phyloP scores from a whole-genome alignment of 1,140 invertebrate genomes.

The Paramacrobiotus metropolitanus region DNA sequence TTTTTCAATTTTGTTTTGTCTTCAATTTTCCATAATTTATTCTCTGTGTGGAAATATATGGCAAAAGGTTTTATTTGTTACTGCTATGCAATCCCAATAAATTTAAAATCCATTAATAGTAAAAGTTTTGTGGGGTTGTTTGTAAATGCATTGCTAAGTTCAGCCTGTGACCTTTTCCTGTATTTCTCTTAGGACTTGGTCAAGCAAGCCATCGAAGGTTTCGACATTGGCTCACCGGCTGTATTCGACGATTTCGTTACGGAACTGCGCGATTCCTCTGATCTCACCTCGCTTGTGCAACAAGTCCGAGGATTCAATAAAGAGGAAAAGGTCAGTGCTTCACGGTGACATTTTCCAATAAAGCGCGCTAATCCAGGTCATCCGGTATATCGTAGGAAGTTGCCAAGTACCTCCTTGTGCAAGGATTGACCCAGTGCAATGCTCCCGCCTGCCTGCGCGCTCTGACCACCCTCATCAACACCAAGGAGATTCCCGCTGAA shows the following conservation, averaged over 20 bases:
- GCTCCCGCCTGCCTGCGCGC: conserved; percentile 1
- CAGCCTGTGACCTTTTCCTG: too few species aligned
- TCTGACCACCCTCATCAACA: background rate
- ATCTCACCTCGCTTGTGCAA: background rate
- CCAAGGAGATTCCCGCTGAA: background rate
- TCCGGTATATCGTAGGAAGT: too few species aligned
- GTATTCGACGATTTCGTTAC: background rate
- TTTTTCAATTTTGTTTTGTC: too few species aligned
- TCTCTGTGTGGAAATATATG: too few species aligned
- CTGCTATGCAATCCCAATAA: background rate
- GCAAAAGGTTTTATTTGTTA: too few species aligned
- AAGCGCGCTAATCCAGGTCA: too few species aligned
- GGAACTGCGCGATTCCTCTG: background rate
- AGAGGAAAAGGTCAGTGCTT: too few species aligned
- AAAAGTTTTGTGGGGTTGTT: too few species aligned
- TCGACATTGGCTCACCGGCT: background rate
- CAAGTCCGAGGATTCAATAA: background rate
- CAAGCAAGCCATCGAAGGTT: background rate
- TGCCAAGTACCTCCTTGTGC: background rate
- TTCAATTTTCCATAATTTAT: too few species aligned
- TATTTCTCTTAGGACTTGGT: background rate
- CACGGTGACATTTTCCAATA: too few species aligned
- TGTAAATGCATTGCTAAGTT: background rate
- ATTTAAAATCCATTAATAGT: background rate
- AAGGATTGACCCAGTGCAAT: conserved; percentile 1